These are phyloP conservation scores for Gavialis gangeticus DNA, from an alignment of 2,113 vertebrate species.

Conservation along the genomic window DNA sequence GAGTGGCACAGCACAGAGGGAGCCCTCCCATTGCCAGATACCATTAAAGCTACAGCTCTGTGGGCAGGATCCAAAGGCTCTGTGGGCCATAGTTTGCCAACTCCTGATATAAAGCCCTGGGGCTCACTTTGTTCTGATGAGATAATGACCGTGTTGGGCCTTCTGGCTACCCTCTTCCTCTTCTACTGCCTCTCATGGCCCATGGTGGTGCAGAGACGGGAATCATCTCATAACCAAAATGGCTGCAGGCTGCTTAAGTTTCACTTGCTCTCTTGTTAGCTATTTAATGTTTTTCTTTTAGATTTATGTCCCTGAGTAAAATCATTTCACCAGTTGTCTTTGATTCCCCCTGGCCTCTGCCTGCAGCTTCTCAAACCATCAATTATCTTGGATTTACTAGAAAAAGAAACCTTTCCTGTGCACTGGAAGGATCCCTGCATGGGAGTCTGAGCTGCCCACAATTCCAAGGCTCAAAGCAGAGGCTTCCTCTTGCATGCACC, in stretches of 20 bases:
- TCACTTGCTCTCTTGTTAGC: background rate
- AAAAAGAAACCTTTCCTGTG: background rate
- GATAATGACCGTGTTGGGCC: rapidly evolving
- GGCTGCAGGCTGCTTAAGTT: background rate
- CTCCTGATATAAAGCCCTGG: background rate
- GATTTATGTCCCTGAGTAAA: background rate
- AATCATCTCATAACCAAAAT: background rate
- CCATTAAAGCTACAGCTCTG: too few species aligned
- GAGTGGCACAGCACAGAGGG: too few species aligned
- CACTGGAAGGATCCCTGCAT: background rate
- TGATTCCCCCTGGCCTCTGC: background rate
- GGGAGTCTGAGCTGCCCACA: background rate
- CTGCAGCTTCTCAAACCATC: background rate
- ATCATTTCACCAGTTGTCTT: background rate
- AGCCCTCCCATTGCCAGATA: too few species aligned
- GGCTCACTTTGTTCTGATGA: background rate
- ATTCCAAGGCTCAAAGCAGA: background rate
- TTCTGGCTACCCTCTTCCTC: background rate
- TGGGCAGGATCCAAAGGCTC: too few species aligned
- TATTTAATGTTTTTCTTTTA: background rate
- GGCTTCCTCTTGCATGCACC: slow-evolving; percentile 5
- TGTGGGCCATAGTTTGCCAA: too few species aligned
- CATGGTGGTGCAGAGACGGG: rapidly evolving
- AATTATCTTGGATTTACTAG: background rate
- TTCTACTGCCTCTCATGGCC: rapidly evolving